Base-by-base conservation (phyloP, 2,797 vertebrate species). In the Sebastes aleutianus region DNA sequence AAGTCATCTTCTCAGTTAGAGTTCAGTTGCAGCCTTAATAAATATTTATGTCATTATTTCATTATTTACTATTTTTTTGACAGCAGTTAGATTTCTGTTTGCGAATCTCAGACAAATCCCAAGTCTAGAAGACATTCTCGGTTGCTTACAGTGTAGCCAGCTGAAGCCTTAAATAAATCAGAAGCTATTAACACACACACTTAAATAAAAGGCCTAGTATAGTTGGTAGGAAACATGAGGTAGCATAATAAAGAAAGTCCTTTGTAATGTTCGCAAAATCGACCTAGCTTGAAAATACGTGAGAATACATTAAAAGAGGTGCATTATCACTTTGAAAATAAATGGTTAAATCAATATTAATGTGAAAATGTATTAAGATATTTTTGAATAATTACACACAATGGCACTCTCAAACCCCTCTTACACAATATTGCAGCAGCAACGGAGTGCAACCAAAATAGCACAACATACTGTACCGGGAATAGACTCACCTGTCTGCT, bases 401-500 rank as follows among this genome's bases (percentile, higher is more conserved):
- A 10, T 34, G 26, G 7, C 24, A 29, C 8, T 31, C 32, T 71
- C 24, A 32, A 53, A 20, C 10, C 3, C 3, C 26, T 72, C 8
- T 70, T 24, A 54, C 50, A 54, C 14, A 54, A 43, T 53, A 36
- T 70, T 74, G n/a, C 58, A 16, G 75, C 22, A 27, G 36, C 54
- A 29, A 12, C 62, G 6, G 11, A 20, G 63, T 70, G 27, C 78
- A 57, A 83, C 69, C 18, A 18, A 84, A 90, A 89, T 82, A 87
- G 68, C 83, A 66, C 31, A 77, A 74, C 80, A 78, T 75, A 22
- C 50, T 63, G 67, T 8, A 59, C 84, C 67, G 74, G 59, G 76
- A 89, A 90, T 87, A 86, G 76, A 77, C 59, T 88, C 84, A 90
- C 87, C 82, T 92, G 86, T 88, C 76, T 78, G 12, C 57, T 68